Base-by-base conservation (phyloP, 2,888 invertebrate species). In the Ecdyonurus torrentis region DNA sequence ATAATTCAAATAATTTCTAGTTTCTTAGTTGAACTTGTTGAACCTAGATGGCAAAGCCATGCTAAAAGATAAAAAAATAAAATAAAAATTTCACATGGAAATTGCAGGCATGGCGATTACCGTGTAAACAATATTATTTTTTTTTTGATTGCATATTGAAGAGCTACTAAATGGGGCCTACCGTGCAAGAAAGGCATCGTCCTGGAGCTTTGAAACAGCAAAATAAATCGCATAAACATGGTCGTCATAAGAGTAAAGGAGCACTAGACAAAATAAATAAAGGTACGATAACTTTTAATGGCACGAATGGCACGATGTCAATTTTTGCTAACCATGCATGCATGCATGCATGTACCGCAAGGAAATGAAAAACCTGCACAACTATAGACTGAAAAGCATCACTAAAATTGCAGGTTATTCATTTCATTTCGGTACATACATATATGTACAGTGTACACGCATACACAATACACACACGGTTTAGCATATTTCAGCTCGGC, bases 181-280 rank as follows among this genome's bases (percentile, higher is more conserved):
- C 15, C 5, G 37, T 15, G 78, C 74, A 76, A 68, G 72, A 74
- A 65, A 68, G 69, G 10, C 97, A 98, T 78, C 83, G 93, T 63
- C 80, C 95, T 37, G 94, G 97, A 53, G 82, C 82, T 60, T 81
- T 94, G 58, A 98, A 98, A 73, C 96, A 97, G 76, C 82, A 85
- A 66, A 98, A 98, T 73, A 99, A 99, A 75, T 70, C 81, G 58
- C 98, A 98, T 72, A 98, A 97, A 77, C 87, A 88, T 66, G 91
- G 92, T 2, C 83, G 88, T 67, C 96, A 98, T 77, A 84, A 90
- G 25, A 93, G 92, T 22, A 97, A 98, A 79, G 87, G 95, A 10
- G 84, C 88, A 23, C 81, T 95, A 66, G 84, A 86, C 62, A 81
- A 81, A 65, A 83, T 85, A 7, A 78, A 81, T 2, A 90, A 91